A percentile compares a stretch with the other conserved stretches of the same genome.
These are phyloP conservation scores for Nemopilema nomurai DNA, from an alignment of 30 jellyfish, hydroid and myxozoan species.

Conservation along the genomic window DNA sequence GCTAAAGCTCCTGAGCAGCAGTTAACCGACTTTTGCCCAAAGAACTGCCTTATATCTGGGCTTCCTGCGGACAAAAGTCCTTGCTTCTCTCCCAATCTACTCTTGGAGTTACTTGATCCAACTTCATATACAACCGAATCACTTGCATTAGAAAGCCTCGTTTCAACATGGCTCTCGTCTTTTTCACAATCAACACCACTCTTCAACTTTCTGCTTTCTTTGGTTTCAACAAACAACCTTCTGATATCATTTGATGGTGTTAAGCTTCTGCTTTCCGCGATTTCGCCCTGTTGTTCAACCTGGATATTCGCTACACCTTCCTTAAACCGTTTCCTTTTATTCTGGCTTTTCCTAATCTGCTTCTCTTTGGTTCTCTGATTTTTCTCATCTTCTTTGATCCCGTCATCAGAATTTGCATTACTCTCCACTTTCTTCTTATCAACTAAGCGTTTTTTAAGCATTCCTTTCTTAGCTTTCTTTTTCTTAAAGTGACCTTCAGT, in stretches of 20 bases:
- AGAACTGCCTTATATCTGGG: neutral
- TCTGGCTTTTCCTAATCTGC: neutral
- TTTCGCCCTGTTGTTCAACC: neutral
- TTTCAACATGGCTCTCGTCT: neutral
- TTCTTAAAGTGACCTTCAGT: neutral
- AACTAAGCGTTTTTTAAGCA: neutral
- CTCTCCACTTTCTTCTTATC: neutral
- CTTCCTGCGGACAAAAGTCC: neutral
- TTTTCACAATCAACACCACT: neutral
- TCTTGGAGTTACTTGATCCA: neutral
- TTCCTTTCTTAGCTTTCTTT: neutral
- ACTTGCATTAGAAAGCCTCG: neutral
- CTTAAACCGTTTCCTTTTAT: neutral
- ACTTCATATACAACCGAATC: neutral
- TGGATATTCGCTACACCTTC: neutral
- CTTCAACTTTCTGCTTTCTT: neutral
- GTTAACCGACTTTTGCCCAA: neutral
- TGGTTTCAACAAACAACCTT: neutral
- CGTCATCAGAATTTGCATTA: neutral
- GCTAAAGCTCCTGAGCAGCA: neutral
- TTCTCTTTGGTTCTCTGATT: neutral
- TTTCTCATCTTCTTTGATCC: neutral
- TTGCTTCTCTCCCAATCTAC: neutral
- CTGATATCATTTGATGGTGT: conserved; percentile 1
- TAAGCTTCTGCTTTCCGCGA: neutral